Base-by-base conservation (phyloP, 2,888 invertebrate species). In the Paralinhomoeus sp. region DNA sequence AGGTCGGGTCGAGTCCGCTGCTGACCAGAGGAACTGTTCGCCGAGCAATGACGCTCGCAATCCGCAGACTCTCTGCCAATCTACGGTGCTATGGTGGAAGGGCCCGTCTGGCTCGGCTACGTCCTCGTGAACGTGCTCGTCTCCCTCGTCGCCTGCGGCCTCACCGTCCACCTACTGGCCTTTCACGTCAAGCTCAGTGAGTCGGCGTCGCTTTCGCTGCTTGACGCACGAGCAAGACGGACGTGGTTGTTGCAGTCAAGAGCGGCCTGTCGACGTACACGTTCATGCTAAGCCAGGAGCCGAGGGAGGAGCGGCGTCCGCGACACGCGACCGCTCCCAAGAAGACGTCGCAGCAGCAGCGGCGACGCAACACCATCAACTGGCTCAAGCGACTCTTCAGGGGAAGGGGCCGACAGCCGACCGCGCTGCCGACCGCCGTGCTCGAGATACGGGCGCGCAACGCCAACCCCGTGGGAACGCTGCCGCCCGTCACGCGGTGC, bases 161-260 rank as follows among this genome's bases (percentile, higher is more conserved):
- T 50, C 15, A 53, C 54, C 12, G 20, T 42, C 23, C 55, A 55
- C 44, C 40, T 55, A 17, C 48, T 55, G n/a, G 38, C 40, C 24
- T 55, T 55, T 37, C 55, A 55, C 41, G 37, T 51, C 23, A 47
- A 45, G 44, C 45, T 55, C 12, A 47, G 54, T 52, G 33, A 45
- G 50, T 46, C 40, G 13, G 31, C 33, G 9, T 20, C 15, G 5
- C 9, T 5, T 38, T 38, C 21, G 22, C n/a, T 22, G 13, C 23
- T 23, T 23, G 13, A n/a, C 27, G 24, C 21, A 38, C 7, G 15
- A 38, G 12, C 21, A 13, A 21, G n/a, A 18, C 21, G 9, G 3
- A 18, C 5, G 5, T 23, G 17, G 21, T 7, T 18, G 13, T 36
- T 51, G 24, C 50, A 51, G 51, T 46, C 9, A 42, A 46, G 42